Evolutionary conservation across 2,888 invertebrate species (phyloP).

Genomic region (Diplazon laetatorius): DNA sequence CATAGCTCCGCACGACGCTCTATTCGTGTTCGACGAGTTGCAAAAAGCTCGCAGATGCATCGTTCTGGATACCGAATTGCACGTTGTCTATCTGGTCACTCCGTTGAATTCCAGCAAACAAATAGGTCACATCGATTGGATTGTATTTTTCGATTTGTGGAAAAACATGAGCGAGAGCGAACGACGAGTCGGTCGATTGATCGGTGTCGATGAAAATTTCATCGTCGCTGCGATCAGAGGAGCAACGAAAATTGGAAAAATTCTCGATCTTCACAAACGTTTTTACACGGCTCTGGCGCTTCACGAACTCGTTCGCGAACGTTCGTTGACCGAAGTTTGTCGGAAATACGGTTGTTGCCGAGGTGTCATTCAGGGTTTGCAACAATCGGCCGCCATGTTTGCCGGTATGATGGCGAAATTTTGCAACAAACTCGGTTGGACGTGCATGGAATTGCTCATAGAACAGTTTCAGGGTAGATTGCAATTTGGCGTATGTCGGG

Average conservation of each 20-base stretch:
- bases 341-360: slow-evolving; percentile 92
- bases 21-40: slow-evolving; percentile 94
- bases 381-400: slow-evolving; percentile 97
- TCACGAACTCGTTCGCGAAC: slow-evolving; percentile 96
- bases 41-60: slow-evolving; percentile 95
- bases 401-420: slow-evolving; percentile 99
- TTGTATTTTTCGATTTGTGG: slow-evolving; percentile 91
- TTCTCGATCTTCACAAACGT: slow-evolving; percentile 83
- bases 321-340: slow-evolving; percentile 91
- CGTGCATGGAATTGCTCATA: slow-evolving; percentile 93
- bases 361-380: slow-evolving; percentile 96
- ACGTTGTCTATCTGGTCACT: slow-evolving; percentile 97
- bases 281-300: slow-evolving; percentile 96
- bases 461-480: slow-evolving; percentile 97
- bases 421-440: slow-evolving; percentile 96
- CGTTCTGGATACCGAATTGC: slow-evolving; percentile 96
- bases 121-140: slow-evolving; percentile 90
- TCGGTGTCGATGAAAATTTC: slow-evolving; percentile 94
- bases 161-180: slow-evolving; percentile 90
- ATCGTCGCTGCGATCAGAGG: slow-evolving; percentile 91
- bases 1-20: slow-evolving; percentile 96
- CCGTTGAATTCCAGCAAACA: slow-evolving; percentile 94
- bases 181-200: slow-evolving; percentile 93
- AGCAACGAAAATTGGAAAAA: slow-evolving; percentile 83
- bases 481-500: slow-evolving; percentile 96